Percentiles rank a stretch among this genome's conserved stretches.
phyloP scores from a whole-genome alignment of 2,113 vertebrate genomes.

The Melierax canorus region DNA sequence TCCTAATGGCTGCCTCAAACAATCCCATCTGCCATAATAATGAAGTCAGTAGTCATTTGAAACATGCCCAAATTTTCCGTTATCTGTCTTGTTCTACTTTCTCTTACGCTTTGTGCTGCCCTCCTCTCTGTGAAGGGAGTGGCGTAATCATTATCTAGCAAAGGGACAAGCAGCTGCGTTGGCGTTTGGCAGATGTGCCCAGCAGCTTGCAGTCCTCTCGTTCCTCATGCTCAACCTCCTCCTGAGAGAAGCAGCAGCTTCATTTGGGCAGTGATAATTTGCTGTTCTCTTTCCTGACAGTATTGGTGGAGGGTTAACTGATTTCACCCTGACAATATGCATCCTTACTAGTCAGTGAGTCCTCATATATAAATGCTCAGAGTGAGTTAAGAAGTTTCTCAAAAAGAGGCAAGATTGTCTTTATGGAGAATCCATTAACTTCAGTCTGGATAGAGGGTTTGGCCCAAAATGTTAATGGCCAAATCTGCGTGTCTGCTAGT shows the following conservation, averaged over 20 bases:
- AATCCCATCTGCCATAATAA: constrained; percentile 3
- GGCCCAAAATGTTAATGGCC: not conserved
- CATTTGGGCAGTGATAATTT: not conserved
- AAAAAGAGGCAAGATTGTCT: not conserved
- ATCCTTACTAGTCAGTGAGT: not conserved
- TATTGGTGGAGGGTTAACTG: not conserved
- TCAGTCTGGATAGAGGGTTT: not conserved
- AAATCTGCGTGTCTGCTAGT: not conserved
- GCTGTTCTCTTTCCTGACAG: not conserved
- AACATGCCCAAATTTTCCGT: constrained; percentile 26
- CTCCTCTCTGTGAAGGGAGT: constrained; percentile 5
- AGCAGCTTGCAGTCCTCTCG: not conserved
- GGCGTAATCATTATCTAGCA: constrained; percentile 27
- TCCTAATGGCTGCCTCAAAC: not conserved
- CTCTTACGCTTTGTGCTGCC: constrained; percentile 11
- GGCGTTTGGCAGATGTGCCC: not conserved
- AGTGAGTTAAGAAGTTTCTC: not conserved
- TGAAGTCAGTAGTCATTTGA: constrained; percentile 13
- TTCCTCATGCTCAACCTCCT: not conserved
- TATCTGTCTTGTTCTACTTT: constrained; percentile 32
- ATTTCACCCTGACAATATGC: not conserved
- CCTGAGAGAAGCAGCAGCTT: not conserved
- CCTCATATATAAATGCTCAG: not conserved
- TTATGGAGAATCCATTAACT: not conserved
- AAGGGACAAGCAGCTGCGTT: not conserved